Conservation (phyloP, 2,797 vertebrate genomes). For the Nothura maculosa region DNA sequence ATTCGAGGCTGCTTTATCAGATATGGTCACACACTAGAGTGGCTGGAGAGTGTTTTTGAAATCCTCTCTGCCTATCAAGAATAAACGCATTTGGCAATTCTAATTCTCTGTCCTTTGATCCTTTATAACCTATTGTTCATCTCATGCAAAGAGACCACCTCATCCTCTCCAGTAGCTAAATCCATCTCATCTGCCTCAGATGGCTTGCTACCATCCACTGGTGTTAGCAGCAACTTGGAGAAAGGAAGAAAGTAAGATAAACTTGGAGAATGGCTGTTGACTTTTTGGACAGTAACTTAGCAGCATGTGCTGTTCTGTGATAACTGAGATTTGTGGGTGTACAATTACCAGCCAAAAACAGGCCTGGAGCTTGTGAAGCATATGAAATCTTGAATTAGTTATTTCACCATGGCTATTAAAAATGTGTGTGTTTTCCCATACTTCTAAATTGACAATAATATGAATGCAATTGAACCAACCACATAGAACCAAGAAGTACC, state of each 20-base stretch:
- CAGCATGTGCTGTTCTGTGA: background rate
- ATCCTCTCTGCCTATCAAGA: background rate
- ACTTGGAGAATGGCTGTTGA: background rate
- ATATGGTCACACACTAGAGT: background rate
- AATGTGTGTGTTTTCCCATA: background rate
- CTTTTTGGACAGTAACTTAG: slow-evolving; percentile 17
- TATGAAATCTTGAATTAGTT: background rate
- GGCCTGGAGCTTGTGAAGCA: background rate
- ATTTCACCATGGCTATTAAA: background rate
- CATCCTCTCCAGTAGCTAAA: background rate
- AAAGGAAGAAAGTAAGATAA: slow-evolving; percentile 27
- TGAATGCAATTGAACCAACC: background rate
- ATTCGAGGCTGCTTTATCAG: background rate
- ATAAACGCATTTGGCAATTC: background rate
- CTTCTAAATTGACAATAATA: background rate
- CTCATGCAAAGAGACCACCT: background rate
- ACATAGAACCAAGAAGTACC: background rate
- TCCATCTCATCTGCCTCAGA: background rate
- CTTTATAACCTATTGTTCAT: background rate
- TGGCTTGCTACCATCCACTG: background rate
- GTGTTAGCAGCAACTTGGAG: background rate
- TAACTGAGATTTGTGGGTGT: slow-evolving; percentile 3
- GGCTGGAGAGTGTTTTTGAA: background rate
- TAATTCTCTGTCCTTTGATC: background rate
- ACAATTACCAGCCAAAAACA: slow-evolving; percentile 1